phyloP scores from a whole-genome alignment of 1,140 invertebrate species.

The Drosophila sucinea region DNA sequence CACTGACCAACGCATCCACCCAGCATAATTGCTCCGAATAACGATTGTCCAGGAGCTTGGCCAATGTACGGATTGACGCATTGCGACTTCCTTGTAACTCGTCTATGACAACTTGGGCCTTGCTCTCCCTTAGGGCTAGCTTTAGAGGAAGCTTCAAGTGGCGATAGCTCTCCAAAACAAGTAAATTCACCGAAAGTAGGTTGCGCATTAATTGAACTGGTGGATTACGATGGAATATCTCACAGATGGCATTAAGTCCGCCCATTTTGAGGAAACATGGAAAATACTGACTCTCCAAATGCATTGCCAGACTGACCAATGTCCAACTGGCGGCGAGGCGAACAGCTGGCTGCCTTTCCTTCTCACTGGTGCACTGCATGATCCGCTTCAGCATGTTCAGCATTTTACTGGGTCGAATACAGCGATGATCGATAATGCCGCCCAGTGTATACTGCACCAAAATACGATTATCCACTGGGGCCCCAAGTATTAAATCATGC shows the following conservation, averaged over 20 bases:
- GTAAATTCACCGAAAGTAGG: slow-evolving; percentile 25
- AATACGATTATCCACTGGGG: slow-evolving; percentile 14
- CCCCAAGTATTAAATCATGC: slow-evolving; percentile 28
- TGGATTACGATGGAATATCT: slow-evolving; percentile 22
- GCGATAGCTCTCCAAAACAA: slow-evolving; percentile 37
- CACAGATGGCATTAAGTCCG: slow-evolving; percentile 29
- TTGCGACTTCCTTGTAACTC: slow-evolving; percentile 16
- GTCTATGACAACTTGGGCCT: slow-evolving; percentile 14
- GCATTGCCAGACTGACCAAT: slow-evolving; percentile 25
- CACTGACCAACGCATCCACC: slow-evolving; percentile 5
- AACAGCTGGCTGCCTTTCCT: slow-evolving; percentile 6
- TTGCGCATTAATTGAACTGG: slow-evolving; percentile 46
- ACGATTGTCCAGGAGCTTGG: slow-evolving; percentile 9
- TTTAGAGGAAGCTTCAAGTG: slow-evolving; percentile 27
- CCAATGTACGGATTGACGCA: slow-evolving; percentile 19
- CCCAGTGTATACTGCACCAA: slow-evolving; percentile 31
- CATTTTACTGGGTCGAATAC: slow-evolving; percentile 31
- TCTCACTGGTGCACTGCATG: slow-evolving; percentile 28
- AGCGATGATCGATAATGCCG: slow-evolving; percentile 40
- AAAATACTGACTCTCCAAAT: slow-evolving; percentile 22
- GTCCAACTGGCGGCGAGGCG: slow-evolving; percentile 38
- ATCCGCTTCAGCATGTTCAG: slow-evolving; percentile 29
- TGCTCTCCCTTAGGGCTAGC: slow-evolving; percentile 26
- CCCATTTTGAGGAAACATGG: slow-evolving; percentile 29
- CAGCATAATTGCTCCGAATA: slow-evolving; percentile 16